phyloP scores from a whole-genome alignment of 2,797 vertebrate species.

The Rhadinocentrus ornatus region DNA sequence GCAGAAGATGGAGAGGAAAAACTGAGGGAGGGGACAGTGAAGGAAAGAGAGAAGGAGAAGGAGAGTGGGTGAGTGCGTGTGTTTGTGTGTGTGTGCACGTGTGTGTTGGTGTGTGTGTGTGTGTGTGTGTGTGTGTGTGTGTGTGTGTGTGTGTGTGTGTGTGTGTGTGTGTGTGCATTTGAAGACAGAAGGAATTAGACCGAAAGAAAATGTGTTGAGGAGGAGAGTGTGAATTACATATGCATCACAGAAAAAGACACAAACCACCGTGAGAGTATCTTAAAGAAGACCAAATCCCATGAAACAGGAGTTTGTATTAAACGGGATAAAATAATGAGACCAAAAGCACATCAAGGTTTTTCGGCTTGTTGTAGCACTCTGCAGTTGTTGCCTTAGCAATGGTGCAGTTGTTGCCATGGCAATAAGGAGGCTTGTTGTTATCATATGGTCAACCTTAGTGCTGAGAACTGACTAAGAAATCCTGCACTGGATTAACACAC shows the following conservation, averaged over 20 bases:
- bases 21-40: conserved; percentile 72
- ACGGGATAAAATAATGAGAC: conserved; percentile 36
- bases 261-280: conserved; percentile 48
- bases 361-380: conserved; percentile 80
- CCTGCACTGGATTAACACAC: conserved; percentile 49
- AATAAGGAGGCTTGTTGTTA: conserved; percentile 79
- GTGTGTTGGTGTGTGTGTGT: conserved; percentile 59
- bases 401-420: conserved; percentile 86
- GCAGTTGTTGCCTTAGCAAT: conserved; percentile 85
- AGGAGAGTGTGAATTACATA: conserved; percentile 82
- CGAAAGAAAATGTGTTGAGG: conserved; percentile 80
- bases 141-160: conserved; percentile 52
- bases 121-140: conserved; percentile 43
- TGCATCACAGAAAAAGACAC: conserved; percentile 71
- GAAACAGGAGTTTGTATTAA: conserved; percentile 32
- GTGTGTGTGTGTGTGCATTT: conserved; percentile 41
- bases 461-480: conserved; percentile 39
- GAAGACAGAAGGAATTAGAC: conserved; percentile 82
- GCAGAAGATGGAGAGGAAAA: conserved; percentile 74
- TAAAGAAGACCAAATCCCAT: conserved; percentile 26
- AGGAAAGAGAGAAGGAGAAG: conserved; percentile 66
- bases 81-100: conserved; percentile 39
- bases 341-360: conserved; percentile 55
- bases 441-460: conserved; percentile 63
- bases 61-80: conserved; percentile 59